Conservation (phyloP, 1,140 invertebrate species). For the Pseudoatta argentina region DNA sequence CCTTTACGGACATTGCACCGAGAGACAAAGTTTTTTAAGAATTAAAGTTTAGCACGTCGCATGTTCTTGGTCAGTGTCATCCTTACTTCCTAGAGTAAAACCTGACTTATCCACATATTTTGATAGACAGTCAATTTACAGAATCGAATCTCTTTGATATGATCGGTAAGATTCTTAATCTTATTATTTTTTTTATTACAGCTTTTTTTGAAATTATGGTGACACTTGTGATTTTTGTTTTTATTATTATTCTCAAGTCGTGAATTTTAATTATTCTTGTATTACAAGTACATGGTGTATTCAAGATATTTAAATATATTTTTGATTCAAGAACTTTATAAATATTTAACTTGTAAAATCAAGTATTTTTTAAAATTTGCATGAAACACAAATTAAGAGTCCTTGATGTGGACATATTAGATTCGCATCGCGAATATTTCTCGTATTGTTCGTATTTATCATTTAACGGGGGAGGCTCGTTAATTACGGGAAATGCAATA, state of each 20-base stretch:
- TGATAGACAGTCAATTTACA: slow-evolving; percentile 74
- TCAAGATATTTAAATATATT: not conserved
- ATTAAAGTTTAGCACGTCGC: slow-evolving; percentile 83
- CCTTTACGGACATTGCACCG: slow-evolving; percentile 73
- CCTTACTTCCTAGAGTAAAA: slow-evolving; percentile 67
- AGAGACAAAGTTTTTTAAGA: slow-evolving; percentile 67
- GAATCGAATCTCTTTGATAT: slow-evolving; percentile 24
- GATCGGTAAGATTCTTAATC: not conserved
- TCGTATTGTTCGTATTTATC: slow-evolving; percentile 26
- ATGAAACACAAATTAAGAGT: slow-evolving; percentile 9
- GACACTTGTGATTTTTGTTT: not conserved
- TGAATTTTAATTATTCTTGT: not conserved
- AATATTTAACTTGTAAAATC: not conserved
- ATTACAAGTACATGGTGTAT: slow-evolving; percentile 1
- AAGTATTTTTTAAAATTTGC: not conserved
- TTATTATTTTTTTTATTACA: not conserved
- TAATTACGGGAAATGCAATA: slow-evolving; percentile 46
- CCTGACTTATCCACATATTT: slow-evolving; percentile 71
- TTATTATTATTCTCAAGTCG: slow-evolving; percentile 2
- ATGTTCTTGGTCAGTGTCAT: slow-evolving; percentile 83
- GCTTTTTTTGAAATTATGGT: not conserved
- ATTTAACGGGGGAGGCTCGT: slow-evolving; percentile 27
- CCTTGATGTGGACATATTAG: slow-evolving; percentile 8
- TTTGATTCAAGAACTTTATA: not conserved
- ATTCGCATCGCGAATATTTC: slow-evolving; percentile 37